Evolutionary conservation across 2,888 invertebrate species (phyloP).

Genomic region (Malacosoma neustria): DNA sequence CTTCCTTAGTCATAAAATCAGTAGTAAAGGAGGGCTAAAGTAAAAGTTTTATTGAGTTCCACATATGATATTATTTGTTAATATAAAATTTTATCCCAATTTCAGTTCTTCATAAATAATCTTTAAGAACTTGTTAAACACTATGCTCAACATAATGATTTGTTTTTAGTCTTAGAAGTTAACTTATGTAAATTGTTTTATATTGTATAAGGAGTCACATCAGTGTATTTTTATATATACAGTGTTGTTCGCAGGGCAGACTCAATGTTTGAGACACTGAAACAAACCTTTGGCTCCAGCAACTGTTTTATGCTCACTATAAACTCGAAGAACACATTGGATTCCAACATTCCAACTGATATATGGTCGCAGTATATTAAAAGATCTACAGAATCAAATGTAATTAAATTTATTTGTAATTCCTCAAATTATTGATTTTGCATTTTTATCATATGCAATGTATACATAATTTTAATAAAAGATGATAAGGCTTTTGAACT

Average conservation of each 20-base stretch:
- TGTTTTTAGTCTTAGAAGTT: constrained; percentile 1
- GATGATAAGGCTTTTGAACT: constrained; percentile 28
- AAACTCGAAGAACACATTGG: constrained; percentile 83
- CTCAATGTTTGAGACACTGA: constrained; percentile 87
- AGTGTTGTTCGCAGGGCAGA: too few species aligned
- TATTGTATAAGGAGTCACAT: too few species aligned
- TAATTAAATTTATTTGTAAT: constrained; percentile 23
- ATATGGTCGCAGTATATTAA: constrained; percentile 89
- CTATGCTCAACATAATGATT: too few species aligned
- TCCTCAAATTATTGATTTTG: too few species aligned
- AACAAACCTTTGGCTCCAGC: constrained; percentile 88
- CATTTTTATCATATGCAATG: too few species aligned
- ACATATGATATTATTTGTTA: too few species aligned
- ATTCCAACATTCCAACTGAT: constrained; percentile 78
- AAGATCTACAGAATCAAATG: constrained; percentile 68
- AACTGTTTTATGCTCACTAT: constrained; percentile 93
- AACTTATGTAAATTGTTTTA: constrained; percentile 2
- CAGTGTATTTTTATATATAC: too few species aligned
- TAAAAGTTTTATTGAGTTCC: too few species aligned
- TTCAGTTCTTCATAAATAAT: neutral
- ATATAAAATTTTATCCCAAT: too few species aligned
- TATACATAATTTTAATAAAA: constrained; percentile 13
- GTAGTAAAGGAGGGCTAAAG: too few species aligned
- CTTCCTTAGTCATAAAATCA: too few species aligned
- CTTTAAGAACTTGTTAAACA: too few species aligned